Conservation (phyloP, 2,113 vertebrate genomes). For the Fregata magnificens region DNA sequence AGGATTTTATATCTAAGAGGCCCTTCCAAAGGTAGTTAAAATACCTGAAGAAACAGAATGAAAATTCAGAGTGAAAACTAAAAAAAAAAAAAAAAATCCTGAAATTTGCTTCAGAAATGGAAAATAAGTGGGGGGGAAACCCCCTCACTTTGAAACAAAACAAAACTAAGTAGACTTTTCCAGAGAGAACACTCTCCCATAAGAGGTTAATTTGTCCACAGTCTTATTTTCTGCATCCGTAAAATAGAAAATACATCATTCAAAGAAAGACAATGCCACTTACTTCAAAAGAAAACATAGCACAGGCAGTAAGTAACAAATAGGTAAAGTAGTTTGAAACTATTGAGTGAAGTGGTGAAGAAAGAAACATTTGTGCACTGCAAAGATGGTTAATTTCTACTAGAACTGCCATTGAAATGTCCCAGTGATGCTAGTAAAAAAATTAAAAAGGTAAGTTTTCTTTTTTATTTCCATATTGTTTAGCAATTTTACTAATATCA, state of each 20-base stretch:
- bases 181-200: not conserved
- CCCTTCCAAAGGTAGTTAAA: not conserved
- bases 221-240: not conserved
- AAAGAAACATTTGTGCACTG: not conserved
- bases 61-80: not conserved
- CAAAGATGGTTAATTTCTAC: not conserved
- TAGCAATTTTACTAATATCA: not conserved
- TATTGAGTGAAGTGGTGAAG: not conserved
- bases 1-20: not conserved
- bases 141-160: not conserved
- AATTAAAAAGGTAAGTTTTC: fast-evolving
- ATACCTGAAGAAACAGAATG: not conserved
- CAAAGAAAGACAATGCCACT: not conserved
- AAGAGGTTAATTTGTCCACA: not conserved
- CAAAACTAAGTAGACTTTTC: not conserved
- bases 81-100: not conserved
- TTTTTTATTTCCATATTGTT: not conserved
- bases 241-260: not conserved
- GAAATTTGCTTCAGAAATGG: not conserved
- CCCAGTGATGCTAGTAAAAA: not conserved
- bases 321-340: not conserved
- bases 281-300: not conserved
- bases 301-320: not conserved
- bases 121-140: not conserved
- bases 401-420: not conserved